Percentiles rank a stretch among this genome's conserved stretches.
Evolutionary conservation across 1,140 invertebrate species (phyloP).

Genomic region (Trissolcus basalis): DNA sequence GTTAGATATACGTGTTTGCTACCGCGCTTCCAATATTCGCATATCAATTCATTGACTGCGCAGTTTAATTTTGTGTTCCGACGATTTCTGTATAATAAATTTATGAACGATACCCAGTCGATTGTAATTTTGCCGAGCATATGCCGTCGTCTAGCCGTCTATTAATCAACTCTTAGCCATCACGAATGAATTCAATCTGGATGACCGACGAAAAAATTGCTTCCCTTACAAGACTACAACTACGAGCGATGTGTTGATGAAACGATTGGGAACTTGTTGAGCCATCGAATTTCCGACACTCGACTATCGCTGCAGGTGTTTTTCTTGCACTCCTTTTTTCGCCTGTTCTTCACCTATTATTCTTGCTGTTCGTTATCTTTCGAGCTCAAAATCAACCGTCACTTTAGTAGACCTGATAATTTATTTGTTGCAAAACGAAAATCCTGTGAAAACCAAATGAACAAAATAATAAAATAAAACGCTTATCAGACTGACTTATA

Average conservation of each 20-base stretch:
- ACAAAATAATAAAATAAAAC: too few species aligned
- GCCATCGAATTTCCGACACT: constrained; percentile 42
- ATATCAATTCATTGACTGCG: constrained; percentile 15
- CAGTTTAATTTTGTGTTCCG: too few species aligned
- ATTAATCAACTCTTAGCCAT: constrained; percentile 22
- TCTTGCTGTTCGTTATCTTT: constrained; percentile 27
- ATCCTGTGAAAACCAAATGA: neutral
- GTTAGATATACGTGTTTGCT: constrained; percentile 35
- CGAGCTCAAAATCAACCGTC: constrained; percentile 15
- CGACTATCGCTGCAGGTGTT: constrained; percentile 38
- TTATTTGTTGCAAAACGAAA: neutral
- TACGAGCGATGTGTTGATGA: constrained; percentile 33
- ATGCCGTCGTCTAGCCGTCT: too few species aligned
- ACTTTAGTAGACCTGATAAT: neutral
- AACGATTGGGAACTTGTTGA: constrained; percentile 52
- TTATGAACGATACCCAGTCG: too few species aligned
- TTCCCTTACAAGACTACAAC: constrained; percentile 27
- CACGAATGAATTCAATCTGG: constrained; percentile 46
- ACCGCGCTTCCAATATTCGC: constrained; percentile 8
- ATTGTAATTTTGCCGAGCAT: too few species aligned
- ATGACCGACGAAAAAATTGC: constrained; percentile 37
- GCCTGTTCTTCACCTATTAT: constrained; percentile 11
- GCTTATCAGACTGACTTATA: too few species aligned
- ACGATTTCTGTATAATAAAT: too few species aligned
- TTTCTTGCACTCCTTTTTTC: constrained; percentile 33